Evolutionary conservation across 2,113 vertebrate species (phyloP).

Genomic region (Alligator mississippiensis): DNA sequence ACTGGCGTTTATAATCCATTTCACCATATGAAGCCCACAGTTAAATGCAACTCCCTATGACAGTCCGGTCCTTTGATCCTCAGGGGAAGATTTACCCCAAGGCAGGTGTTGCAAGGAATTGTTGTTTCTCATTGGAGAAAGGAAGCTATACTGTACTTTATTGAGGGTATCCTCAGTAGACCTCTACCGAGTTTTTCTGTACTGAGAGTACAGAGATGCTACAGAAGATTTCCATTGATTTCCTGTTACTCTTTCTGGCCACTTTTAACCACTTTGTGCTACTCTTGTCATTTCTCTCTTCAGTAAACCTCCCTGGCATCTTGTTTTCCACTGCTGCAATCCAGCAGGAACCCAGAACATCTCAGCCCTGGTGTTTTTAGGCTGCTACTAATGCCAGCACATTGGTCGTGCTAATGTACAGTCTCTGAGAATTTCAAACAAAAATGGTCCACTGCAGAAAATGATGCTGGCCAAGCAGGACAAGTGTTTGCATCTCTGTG

Average conservation of each 20-base stretch:
- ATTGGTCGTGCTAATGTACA: neutral
- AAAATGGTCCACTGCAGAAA: neutral
- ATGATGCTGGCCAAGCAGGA: neutral
- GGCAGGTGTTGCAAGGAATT: neutral
- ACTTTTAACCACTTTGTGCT: rapidly evolving
- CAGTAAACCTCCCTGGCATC: neutral
- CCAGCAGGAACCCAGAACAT: neutral
- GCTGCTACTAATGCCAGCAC: neutral
- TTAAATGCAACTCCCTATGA: conserved; percentile 24
- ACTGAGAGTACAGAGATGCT: neutral
- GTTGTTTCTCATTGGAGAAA: neutral
- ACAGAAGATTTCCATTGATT: neutral
- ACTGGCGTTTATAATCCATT: neutral
- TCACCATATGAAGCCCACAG: neutral
- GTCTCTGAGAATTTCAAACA: rapidly evolving
- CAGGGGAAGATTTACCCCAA: neutral
- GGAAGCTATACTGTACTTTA: conserved; percentile 2
- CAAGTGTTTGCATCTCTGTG: rapidly evolving
- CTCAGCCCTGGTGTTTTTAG: neutral
- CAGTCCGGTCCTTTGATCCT: conserved; percentile 1
- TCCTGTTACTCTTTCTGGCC: neutral
- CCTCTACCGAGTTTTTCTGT: neutral
- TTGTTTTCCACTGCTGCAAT: neutral
- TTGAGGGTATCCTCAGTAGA: conserved; percentile 9
- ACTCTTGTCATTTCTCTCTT: neutral